Evolutionary conservation across 2,888 invertebrate species (phyloP).

Genomic region (Coenonympha glycerion): DNA sequence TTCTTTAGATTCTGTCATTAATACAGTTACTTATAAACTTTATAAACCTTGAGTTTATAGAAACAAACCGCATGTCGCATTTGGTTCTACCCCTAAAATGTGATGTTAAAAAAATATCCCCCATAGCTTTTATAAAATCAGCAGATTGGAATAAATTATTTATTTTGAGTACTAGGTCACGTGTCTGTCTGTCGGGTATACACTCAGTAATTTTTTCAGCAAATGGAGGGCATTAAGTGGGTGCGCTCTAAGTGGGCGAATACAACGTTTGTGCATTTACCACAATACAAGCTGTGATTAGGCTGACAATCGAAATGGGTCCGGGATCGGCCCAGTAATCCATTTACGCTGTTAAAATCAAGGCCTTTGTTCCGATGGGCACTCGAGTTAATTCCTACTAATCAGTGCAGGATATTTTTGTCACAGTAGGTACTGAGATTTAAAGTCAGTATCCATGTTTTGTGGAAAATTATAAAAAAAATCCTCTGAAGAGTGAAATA

Average conservation of each 20-base stretch:
- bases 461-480: no score
- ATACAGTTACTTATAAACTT: no score
- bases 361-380: conserved; percentile 3
- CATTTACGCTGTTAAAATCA: conserved; percentile 52
- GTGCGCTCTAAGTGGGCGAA: conserved; percentile 37
- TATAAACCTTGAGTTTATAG: no score
- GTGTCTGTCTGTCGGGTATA: no score
- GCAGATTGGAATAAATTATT: no score
- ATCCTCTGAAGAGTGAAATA: no score
- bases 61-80: no score
- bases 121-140: no score
- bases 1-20: no score
- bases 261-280: conserved; percentile 60
- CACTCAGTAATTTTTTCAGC: conserved; percentile 21
- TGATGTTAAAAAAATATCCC: no score
- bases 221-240: conserved; percentile 14
- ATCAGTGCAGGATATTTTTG: conserved; percentile 5
- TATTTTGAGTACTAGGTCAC: no score
- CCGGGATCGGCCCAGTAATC: conserved; percentile 48
- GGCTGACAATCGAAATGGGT: conserved; percentile 42
- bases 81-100: no score
- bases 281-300: conserved; percentile 39
- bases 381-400: conserved; percentile 7
- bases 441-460: not conserved
- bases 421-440: not conserved